These are phyloP conservation scores for Drosophila vallismaia DNA, from an alignment of 2,888 invertebrate species.

Conservation along the genomic window DNA sequence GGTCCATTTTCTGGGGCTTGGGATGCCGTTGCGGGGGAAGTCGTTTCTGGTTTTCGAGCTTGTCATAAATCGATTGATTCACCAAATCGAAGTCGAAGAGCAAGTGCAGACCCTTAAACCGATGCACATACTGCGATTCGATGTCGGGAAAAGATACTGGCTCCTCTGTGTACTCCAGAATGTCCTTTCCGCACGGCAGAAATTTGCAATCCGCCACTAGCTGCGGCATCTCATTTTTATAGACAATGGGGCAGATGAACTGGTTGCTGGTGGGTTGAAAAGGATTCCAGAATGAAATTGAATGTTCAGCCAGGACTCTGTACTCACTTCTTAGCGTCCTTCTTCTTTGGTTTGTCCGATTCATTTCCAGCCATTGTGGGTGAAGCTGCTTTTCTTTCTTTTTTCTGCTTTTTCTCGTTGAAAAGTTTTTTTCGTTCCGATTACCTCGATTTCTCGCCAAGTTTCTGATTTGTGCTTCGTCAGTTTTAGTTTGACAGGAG, in stretches of 20 bases:
- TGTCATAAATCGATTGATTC: conserved; percentile 12
- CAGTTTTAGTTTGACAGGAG: conserved; percentile 21
- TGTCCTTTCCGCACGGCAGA: conserved; percentile 41
- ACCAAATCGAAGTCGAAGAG: conserved; percentile 56
- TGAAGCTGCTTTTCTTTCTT: background rate
- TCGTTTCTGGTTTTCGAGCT: background rate
- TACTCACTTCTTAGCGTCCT: conserved; percentile 31
- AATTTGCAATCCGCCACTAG: conserved; percentile 42
- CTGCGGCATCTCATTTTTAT: conserved; percentile 42
- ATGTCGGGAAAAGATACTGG: conserved; percentile 34
- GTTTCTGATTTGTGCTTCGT: conserved; percentile 33
- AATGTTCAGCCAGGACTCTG: background rate
- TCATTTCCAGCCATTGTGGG: conserved; percentile 29
- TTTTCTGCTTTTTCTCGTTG: background rate
- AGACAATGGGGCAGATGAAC: conserved; percentile 37
- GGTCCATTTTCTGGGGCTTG: conserved; percentile 16
- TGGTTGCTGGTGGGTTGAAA: conserved; percentile 21
- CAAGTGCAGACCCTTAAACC: conserved; percentile 50
- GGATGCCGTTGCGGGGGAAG: background rate
- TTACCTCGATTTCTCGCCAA: conserved; percentile 18
- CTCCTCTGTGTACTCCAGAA: conserved; percentile 39
- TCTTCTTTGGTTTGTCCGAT: conserved; percentile 5
- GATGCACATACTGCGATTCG: conserved; percentile 30
- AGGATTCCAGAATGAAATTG: background rate
- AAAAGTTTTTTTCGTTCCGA: conserved; percentile 6